A percentile compares a stretch with the other conserved stretches of the same genome.
phyloP scores from a whole-genome alignment of 2,888 invertebrate species.

The Nomada ferruginata region DNA sequence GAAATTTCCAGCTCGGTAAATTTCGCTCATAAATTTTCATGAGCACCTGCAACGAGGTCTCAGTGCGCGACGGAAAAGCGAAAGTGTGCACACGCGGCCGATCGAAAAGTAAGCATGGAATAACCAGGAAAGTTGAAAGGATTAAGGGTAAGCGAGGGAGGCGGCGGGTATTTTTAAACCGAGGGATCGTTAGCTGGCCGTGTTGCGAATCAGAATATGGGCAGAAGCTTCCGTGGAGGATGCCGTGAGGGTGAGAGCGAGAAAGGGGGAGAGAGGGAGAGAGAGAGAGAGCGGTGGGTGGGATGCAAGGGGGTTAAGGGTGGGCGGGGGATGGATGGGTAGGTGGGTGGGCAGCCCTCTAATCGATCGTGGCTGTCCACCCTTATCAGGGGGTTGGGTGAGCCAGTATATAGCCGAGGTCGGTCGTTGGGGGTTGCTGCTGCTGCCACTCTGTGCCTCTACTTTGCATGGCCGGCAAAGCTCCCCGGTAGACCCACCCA shows the following conservation, averaged over 20 bases:
- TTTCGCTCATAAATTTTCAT: conserved; percentile 45
- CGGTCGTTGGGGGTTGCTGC: conserved; percentile 72
- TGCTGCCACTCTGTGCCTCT: conserved; percentile 66
- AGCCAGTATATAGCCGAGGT: conserved; percentile 74
- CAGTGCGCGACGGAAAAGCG: conserved; percentile 30
- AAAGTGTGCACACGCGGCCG: conserved; percentile 43
- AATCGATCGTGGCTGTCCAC: conserved; percentile 85
- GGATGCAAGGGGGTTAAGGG: conserved; percentile 57
- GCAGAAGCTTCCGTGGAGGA: conserved; percentile 64
- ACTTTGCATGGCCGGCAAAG: conserved; percentile 82
- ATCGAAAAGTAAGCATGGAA: conserved; percentile 31
- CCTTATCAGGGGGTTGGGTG: conserved; percentile 83
- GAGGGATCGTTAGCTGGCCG: conserved; percentile 75
- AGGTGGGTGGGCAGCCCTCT: conserved; percentile 81
- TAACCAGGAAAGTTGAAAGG: conserved; percentile 34
- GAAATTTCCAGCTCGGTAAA: conserved; percentile 36
- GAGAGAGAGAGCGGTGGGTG: conserved; percentile 65
- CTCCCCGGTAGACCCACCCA: conserved; percentile 65
- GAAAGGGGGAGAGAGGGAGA: no score
- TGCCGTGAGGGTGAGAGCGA: conserved; percentile 37
- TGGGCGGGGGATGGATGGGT: conserved; percentile 62
- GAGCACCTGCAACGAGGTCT: not conserved
- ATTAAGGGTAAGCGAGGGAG: conserved; percentile 29
- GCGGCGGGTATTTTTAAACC: conserved; percentile 65
- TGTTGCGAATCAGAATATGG: conserved; percentile 78